Evolutionary conservation across 2,113 vertebrate species (phyloP).

Genomic region (Spilogale gracilis): DNA sequence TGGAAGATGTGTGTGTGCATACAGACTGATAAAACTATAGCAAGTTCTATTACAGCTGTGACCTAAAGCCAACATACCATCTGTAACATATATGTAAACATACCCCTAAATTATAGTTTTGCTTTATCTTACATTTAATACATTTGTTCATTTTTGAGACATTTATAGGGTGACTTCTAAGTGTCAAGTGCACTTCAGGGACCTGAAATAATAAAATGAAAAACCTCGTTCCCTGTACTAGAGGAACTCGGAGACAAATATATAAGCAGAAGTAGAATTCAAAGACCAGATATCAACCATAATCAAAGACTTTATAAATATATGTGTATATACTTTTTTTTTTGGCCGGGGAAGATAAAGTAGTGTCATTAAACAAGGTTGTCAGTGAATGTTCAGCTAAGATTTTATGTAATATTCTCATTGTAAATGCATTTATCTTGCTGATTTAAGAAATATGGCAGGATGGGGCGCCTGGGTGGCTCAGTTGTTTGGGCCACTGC

Average conservation of each 20-base stretch:
- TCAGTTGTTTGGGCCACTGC: too few relatives aligned
- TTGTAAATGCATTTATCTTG: constrained; percentile 12
- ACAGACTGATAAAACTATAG: background rate
- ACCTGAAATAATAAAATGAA: background rate
- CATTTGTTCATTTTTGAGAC: background rate
- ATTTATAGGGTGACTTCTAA: background rate
- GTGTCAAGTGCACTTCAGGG: background rate
- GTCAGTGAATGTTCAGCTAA: background rate
- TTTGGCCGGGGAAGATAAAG: background rate
- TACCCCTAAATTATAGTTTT: background rate
- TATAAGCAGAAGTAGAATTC: background rate
- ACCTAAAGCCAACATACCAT: background rate
- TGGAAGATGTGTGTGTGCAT: background rate
- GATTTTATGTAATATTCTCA: background rate
- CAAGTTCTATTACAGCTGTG: background rate
- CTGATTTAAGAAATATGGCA: background rate
- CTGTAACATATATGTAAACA: background rate
- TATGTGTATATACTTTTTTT: background rate
- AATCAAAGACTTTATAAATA: background rate
- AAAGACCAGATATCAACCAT: background rate
- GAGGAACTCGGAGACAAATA: background rate
- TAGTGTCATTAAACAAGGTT: background rate
- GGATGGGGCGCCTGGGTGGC: too few relatives aligned
- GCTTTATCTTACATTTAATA: background rate
- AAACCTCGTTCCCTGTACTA: background rate